Evolutionary conservation across 2,888 invertebrate genomes (phyloP), one percentile per base, ranked within the genome.

Genomic region (Drosophila cognata): DNA sequence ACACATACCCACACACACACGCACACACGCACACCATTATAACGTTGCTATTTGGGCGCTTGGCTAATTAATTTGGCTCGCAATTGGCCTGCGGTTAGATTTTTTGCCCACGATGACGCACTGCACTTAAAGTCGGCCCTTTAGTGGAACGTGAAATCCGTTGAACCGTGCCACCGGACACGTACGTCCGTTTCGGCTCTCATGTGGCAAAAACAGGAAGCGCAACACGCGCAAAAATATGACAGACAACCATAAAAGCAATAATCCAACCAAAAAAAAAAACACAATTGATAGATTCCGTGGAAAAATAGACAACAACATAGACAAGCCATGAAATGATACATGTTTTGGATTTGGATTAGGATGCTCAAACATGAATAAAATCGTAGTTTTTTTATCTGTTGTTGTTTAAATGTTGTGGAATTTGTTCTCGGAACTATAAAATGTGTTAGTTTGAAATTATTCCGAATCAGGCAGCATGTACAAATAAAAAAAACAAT

Each of bases 181-280:
- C 70, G 73, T 79, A 71, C 71, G 66, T 71, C 35, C 71, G 65
- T 56, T 70, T 18, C 29, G 65, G 38, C 77, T 62, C 63, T 58
- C 77, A 21, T 57, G 65, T 58, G 55, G 62, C 35, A 53, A 61
- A 73, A 82, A 65, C 79, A 74, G 79, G 82, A 82, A 79, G 56
- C 74, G 56, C 56, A 78, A 59, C 61, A 74, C 56, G 74, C 74
- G 70, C 79, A 73, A 78, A 69, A 77, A 55, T 81, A 69, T 69
- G 66, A 55, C 65, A 58, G 60, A 81, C 38, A 53, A 46, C 33
- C 52, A 66, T 46, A 61, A 48, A n/a, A 52, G 38, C 21, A 52
- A 43, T 21, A 2, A 11, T 1, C 2, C 4, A 53, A 41, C 58
- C 50, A 59, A 57, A 48, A 18, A 16, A 57, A 16, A 21, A 46